phyloP scores from a whole-genome alignment of 1,140 invertebrate genomes.

The Orius insidiosus region DNA sequence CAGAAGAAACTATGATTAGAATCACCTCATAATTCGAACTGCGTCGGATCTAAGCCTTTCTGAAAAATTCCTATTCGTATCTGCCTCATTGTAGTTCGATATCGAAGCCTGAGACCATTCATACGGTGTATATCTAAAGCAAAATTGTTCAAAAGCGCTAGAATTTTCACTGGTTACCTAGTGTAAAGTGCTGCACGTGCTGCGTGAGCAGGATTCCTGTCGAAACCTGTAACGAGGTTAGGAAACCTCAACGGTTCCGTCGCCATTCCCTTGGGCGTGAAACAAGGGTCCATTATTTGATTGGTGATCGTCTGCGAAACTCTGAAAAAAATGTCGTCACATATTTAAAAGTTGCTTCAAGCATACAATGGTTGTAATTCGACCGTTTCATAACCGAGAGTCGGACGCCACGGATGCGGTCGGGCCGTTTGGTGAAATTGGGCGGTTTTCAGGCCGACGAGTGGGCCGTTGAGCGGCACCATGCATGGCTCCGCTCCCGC shows the following conservation, averaged over 20 bases:
- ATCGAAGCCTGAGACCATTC: conserved; percentile 82
- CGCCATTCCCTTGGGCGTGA: conserved; percentile 43
- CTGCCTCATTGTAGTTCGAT: conserved; percentile 68
- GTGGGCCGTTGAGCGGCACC: conserved; percentile 33
- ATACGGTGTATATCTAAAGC: conserved; percentile 54
- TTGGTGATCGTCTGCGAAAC: conserved; percentile 51
- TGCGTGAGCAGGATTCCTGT: conserved; percentile 56
- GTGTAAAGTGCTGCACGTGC: conserved; percentile 60
- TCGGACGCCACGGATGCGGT: conserved; percentile 55
- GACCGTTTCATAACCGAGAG: conserved; percentile 55
- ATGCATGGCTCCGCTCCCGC: conserved; percentile 38
- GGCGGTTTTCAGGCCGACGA: conserved; percentile 30
- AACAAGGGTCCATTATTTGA: conserved; percentile 47
- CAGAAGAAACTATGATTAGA: no score
- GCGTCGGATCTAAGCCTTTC: conserved; percentile 71
- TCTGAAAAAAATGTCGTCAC: conserved; percentile 25
- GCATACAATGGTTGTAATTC: conserved; percentile 47
- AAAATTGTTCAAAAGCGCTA: background rate
- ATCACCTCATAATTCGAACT: conserved; percentile 38
- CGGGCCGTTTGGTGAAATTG: conserved; percentile 33
- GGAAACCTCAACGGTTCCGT: conserved; percentile 59
- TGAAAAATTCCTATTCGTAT: conserved; percentile 63
- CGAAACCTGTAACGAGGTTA: conserved; percentile 59
- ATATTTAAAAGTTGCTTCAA: background rate
- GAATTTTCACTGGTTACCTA: conserved; percentile 25